Conservation (phyloP, 2,888 invertebrate species). For the Suillia variegata region DNA sequence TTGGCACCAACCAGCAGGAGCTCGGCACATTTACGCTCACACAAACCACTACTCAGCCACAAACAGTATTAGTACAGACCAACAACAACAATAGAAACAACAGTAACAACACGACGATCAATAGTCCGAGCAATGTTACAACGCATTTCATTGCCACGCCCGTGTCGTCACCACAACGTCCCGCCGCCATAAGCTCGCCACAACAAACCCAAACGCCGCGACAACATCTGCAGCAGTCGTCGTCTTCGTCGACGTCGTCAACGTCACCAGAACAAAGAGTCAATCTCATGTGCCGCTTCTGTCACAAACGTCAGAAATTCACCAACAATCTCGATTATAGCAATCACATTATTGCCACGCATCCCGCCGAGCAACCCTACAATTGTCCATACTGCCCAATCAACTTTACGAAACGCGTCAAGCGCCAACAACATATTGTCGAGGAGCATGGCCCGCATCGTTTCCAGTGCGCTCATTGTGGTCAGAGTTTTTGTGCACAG, state of each 20-base stretch:
- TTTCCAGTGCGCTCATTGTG: constrained; percentile 53
- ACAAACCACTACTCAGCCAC: neutral
- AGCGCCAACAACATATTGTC: constrained; percentile 49
- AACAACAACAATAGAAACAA: neutral
- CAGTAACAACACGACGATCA: neutral
- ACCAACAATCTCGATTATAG: constrained; percentile 51
- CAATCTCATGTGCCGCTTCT: constrained; percentile 48
- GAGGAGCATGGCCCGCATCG: constrained; percentile 45
- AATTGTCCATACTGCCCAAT: constrained; percentile 50
- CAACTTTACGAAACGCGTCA: constrained; percentile 43
- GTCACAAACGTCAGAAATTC: constrained; percentile 54
- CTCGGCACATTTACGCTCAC: neutral
- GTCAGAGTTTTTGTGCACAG: constrained; percentile 48
- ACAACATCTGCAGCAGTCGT: constrained; percentile 33
- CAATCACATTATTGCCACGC: constrained; percentile 50
- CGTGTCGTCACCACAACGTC: neutral
- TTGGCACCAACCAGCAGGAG: neutral
- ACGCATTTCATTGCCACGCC: neutral
- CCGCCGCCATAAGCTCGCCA: neutral
- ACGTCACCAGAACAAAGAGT: constrained; percentile 22
- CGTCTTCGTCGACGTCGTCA: constrained; percentile 24
- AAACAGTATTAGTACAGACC: constrained; percentile 4
- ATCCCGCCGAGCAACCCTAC: constrained; percentile 49
- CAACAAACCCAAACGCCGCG: neutral
- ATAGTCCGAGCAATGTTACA: neutral